Base-by-base conservation (phyloP, 2,113 vertebrate genomes). In the Xiphias gladius region DNA sequence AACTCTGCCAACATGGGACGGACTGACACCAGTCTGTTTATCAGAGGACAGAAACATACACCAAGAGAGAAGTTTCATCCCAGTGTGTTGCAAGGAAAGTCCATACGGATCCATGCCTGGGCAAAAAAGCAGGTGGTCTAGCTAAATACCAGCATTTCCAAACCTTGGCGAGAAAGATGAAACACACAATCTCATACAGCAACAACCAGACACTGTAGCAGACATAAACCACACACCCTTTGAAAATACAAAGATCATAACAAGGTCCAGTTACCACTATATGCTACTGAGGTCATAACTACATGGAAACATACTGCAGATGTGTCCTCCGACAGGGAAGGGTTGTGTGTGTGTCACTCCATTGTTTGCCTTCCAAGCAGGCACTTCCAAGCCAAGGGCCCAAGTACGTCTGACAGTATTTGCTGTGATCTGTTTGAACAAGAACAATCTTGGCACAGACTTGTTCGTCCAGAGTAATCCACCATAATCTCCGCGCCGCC, bases 381-480 rank as follows among this genome's bases (percentile, higher is more conserved):
- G 37, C 79, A 79, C 84, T 79, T 84, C 67, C 78, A 79, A 77
- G 62, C 61, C 66, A 28, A 72, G 0, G 30, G n/a, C 62, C 55
- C 39, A 17, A 64, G 80, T 55, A 54, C 57, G 32, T 63, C 61
- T 73, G 76, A 78, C 61, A 80, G 66, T 85, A 80, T 91, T 89
- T 93, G 79, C 82, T 67, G 67, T 86, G 87, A 88, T 86, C 71
- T 94, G 90, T 94, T 94, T 94, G 90, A 91, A 92, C 92, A 94
- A 82, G 90, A 85, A 79, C 85, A 94, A 94, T 94, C 92, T 90
- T 88, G 88, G 85, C 90, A 92, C 85, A 5, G 80, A 73, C 80
- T 35, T 92, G 93, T 93, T 92, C 93, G 90, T 86, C 83, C 84
- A 89, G 24, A 78, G 85, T 88, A 90, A 93, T 92, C 88, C 68